Evolutionary conservation across 2,888 invertebrate species (phyloP).

Genomic region (Limnephilus marmoratus): DNA sequence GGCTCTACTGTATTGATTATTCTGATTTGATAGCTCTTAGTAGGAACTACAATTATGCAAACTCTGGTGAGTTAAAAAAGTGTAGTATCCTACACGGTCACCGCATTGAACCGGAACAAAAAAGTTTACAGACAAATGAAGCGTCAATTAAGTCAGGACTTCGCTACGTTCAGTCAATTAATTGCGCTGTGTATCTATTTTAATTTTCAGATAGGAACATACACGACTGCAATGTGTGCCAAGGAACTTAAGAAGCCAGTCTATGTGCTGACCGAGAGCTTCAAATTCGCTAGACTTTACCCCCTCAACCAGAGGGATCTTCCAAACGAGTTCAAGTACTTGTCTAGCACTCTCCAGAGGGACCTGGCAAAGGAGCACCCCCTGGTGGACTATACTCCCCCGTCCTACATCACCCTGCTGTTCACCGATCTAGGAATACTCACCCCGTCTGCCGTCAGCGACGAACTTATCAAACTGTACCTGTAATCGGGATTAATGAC

Average conservation of each 20-base stretch:
- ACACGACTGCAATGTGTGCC: slow-evolving; percentile 90
- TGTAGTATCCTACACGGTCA: too few relatives aligned
- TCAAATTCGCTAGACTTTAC: slow-evolving; percentile 96
- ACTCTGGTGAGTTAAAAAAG: too few relatives aligned
- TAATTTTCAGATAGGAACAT: slow-evolving; percentile 86
- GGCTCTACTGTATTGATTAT: too few relatives aligned
- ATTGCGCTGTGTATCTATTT: background rate
- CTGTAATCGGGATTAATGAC: slow-evolving; percentile 78
- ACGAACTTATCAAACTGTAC: slow-evolving; percentile 97
- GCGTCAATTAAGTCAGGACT: too few relatives aligned
- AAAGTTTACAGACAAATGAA: too few relatives aligned
- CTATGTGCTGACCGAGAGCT: slow-evolving; percentile 97
- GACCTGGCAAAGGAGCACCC: slow-evolving; percentile 85
- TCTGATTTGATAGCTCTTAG: too few relatives aligned
- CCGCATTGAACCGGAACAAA: too few relatives aligned
- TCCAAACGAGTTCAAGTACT: slow-evolving; percentile 89
- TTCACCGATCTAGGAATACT: slow-evolving; percentile 98
- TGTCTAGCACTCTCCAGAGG: slow-evolving; percentile 75
- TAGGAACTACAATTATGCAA: too few relatives aligned
- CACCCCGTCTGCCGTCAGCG: slow-evolving; percentile 97
- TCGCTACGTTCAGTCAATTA: background rate
- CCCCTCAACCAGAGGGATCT: slow-evolving; percentile 95
- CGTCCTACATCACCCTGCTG: slow-evolving; percentile 92
- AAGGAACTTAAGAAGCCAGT: slow-evolving; percentile 95
- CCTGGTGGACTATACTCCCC: slow-evolving; percentile 97